Conservation (phyloP, 2,888 invertebrate species). For the Drosophila kanekoi region DNA sequence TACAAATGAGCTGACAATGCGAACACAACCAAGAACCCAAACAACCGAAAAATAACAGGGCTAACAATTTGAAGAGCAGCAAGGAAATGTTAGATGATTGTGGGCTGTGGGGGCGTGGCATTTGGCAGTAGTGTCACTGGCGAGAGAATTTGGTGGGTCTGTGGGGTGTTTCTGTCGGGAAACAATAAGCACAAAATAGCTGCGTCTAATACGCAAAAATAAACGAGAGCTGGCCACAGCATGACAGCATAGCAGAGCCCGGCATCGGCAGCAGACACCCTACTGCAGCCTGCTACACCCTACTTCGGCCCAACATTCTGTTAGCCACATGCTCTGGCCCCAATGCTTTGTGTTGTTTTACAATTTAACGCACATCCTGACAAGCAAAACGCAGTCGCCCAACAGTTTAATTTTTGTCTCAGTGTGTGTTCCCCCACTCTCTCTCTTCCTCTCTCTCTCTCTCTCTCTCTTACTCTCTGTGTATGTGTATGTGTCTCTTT, state of each 20-base stretch:
- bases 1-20: constrained; percentile 78
- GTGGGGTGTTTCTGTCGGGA: constrained; percentile 29
- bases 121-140: background rate
- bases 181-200: constrained; percentile 79
- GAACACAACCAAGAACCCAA: constrained; percentile 71
- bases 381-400: constrained; percentile 63
- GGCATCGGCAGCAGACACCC: constrained; percentile 51
- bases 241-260: constrained; percentile 44
- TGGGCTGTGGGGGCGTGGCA: background rate
- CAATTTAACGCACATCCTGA: constrained; percentile 80
- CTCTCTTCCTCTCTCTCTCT: no score
- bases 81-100: constrained; percentile 19
- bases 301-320: background rate
- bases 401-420: constrained; percentile 52
- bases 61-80: constrained; percentile 37
- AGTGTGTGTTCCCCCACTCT: background rate
- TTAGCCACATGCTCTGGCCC: constrained; percentile 30
- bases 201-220: constrained; percentile 81
- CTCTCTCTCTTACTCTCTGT: no score
- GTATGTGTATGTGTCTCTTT: constrained; percentile 27
- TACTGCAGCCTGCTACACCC: background rate
- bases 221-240: constrained; percentile 75
- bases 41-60: constrained; percentile 77
- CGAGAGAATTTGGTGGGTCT: background rate
- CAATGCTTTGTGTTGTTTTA: constrained; percentile 69